phyloP scores from a whole-genome alignment of 92 coral and sea anemone species.

The Actinernus sp. region DNA sequence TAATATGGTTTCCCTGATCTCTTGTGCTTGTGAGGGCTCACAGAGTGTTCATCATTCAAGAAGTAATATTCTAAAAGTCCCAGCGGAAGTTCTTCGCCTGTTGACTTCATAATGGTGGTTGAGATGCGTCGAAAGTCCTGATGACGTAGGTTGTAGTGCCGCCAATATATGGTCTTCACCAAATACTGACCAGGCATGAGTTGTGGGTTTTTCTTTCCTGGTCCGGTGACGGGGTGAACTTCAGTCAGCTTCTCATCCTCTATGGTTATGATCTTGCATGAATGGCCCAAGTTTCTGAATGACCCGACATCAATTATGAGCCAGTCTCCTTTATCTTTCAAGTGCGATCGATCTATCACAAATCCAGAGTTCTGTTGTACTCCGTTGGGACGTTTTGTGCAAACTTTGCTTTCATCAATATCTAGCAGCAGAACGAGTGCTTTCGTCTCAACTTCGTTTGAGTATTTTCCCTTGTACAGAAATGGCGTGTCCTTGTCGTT shows the following conservation, averaged over 20 bases:
- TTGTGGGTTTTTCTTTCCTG: not conserved
- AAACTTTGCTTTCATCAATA: slow-evolving; percentile 30
- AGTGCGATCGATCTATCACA: slow-evolving; percentile 25
- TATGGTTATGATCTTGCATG: no score
- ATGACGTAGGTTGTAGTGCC: slow-evolving; percentile 6
- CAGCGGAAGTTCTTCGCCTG: slow-evolving; percentile 14
- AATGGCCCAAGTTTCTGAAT: no score
- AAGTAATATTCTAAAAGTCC: slow-evolving; percentile 32
- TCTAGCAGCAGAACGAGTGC: slow-evolving; percentile 29
- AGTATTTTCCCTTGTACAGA: slow-evolving; percentile 35
- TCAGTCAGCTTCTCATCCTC: no score
- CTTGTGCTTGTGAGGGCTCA: slow-evolving; percentile 51
- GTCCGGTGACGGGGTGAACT: no score
- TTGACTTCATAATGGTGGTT: slow-evolving; percentile 1
- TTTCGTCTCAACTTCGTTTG: slow-evolving; percentile 8
- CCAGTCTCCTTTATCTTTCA: slow-evolving; percentile 49
- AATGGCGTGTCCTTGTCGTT: no score
- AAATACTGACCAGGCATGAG: slow-evolving; percentile 1
- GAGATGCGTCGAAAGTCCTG: slow-evolving; percentile 8
- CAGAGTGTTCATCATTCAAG: slow-evolving; percentile 42
- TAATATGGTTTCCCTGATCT: slow-evolving; percentile 19
- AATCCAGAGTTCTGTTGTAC: slow-evolving; percentile 21
- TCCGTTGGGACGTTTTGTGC: slow-evolving; percentile 24
- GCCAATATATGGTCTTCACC: slow-evolving; percentile 8
- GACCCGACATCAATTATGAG: slow-evolving; percentile 46